Evolutionary conservation across 1,140 invertebrate genomes (phyloP).

Genomic region (Prorops nasuta): DNA sequence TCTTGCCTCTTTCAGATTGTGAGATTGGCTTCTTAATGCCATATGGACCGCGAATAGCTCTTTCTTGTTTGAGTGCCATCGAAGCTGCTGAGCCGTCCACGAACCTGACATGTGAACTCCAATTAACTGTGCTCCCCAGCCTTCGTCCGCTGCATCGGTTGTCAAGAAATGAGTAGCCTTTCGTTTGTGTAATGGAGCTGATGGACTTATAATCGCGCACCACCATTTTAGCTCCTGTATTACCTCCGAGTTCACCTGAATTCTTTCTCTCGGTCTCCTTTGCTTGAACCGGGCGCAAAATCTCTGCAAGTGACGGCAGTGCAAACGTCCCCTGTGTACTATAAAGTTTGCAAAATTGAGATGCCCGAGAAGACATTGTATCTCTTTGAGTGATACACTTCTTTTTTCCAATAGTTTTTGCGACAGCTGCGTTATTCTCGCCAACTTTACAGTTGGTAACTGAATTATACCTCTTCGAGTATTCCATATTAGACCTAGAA

Average conservation of each 20-base stretch:
- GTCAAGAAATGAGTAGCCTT: conserved; percentile 13
- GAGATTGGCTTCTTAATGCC: conserved; percentile 13
- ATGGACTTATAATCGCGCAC: not conserved
- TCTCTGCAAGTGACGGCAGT: conserved; percentile 18
- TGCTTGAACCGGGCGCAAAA: conserved; percentile 9
- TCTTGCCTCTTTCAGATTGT: conserved; percentile 10
- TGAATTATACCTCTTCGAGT: conserved; percentile 9
- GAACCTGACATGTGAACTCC: conserved; percentile 13
- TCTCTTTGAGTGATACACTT: conserved; percentile 12
- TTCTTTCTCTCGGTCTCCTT: conserved; percentile 8
- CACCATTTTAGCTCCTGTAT: conserved; percentile 16
- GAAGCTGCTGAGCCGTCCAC: conserved; percentile 13
- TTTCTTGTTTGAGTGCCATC: conserved; percentile 29
- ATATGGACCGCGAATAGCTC: conserved; percentile 21
- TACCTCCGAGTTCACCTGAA: not conserved
- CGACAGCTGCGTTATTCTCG: not conserved
- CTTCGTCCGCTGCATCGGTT: conserved; percentile 20
- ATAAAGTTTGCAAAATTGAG: conserved; percentile 22
- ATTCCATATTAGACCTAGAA: conserved; percentile 22
- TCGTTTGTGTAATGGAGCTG: conserved; percentile 8
- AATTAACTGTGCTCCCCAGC: conserved; percentile 25
- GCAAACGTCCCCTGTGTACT: conserved; percentile 14
- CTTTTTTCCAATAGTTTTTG: not conserved
- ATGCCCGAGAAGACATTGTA: conserved; percentile 15
- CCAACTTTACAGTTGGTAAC: conserved; percentile 9